Base-by-base conservation (phyloP, 2,797 vertebrate species). In the Atherinosoma microstoma region DNA sequence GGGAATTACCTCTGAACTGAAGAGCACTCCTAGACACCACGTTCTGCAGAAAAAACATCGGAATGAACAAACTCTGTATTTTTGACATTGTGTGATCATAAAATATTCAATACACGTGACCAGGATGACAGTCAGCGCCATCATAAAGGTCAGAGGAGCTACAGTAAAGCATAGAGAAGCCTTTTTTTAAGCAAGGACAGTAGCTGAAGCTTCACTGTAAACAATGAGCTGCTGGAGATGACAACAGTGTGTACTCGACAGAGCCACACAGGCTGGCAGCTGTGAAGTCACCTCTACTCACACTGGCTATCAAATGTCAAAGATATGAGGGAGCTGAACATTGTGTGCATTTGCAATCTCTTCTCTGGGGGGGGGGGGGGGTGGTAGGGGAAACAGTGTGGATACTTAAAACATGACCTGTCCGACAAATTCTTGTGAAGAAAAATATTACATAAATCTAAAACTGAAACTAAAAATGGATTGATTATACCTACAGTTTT, bases 11-110 rank as follows among this genome's bases (percentile, higher is more conserved):
- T 0, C 95, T 94, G 90, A 98, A 99, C 88, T 99, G 98, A 81
- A 99, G 94, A 6, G 98, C 97, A 0, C 98, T 98, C 91, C 95
- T 98, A 1, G 98, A 96, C 82, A 99, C 97, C 4, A 97, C 96
- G 53, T 96, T 98, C 98, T 99, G 82, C 68, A 64, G 20, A n/a
- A 47, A 47, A 1, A 42, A 36, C 6, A 57, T 16, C 34, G 20
- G 27, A 73, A 73, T 35, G 68, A 75, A 71, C 10, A 64, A 16
- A 60, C 8, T 0, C 24, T 15, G 22, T 36, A 30, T 40, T 49
- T 62, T 65, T 60, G 24, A 40, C 65, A n/a, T 22, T 56, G 58
- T 36, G 47, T 47, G 40, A 22, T 82, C 82, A 88, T 87, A 49
- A 91, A 91, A 88, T 83, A 90, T 91, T 90, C 86, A 90, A 57